phyloP scores from a whole-genome alignment of 2,888 invertebrate genomes.

The Lordiphosa andalusiaca region DNA sequence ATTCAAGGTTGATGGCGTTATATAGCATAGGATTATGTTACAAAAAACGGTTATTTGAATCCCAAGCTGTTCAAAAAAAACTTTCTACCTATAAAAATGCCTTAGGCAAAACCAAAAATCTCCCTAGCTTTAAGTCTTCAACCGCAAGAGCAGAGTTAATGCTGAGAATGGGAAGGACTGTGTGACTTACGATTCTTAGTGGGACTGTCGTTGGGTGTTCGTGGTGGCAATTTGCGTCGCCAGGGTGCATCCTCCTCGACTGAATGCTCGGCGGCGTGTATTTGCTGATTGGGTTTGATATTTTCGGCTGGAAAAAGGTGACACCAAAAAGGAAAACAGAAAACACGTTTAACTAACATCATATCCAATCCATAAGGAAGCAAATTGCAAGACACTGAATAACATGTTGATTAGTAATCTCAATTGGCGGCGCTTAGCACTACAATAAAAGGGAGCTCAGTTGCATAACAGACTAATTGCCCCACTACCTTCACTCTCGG shows the following conservation, averaged over 20 bases:
- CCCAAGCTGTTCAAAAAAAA: too few relatives aligned
- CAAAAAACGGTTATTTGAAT: too few relatives aligned
- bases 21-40: too few relatives aligned
- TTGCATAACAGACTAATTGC: slow-evolving; percentile 38
- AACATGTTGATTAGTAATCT: slow-evolving; percentile 35
- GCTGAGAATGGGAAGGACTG: too few relatives aligned
- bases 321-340: background rate
- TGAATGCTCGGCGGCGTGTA: slow-evolving; percentile 72
- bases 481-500: slow-evolving; percentile 72
- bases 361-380: too few relatives aligned
- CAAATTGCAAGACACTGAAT: background rate
- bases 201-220: slow-evolving; percentile 81
- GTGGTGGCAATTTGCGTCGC: slow-evolving; percentile 84
- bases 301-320: slow-evolving; percentile 57
- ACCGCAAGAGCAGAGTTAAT: too few relatives aligned
- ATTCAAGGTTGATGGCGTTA: too few relatives aligned
- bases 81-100: too few relatives aligned
- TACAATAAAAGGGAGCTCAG: slow-evolving; percentile 19
- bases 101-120: too few relatives aligned
- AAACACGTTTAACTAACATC: background rate
- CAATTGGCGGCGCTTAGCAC: slow-evolving; percentile 32
- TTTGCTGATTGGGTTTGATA: slow-evolving; percentile 78
- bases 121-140: too few relatives aligned
- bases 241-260: slow-evolving; percentile 85
- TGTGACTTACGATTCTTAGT: slow-evolving; percentile 82